Percentiles rank a stretch among this genome's conserved stretches.
phyloP scores from a whole-genome alignment of 2,113 vertebrate genomes.

The Syngnathus floridae region DNA sequence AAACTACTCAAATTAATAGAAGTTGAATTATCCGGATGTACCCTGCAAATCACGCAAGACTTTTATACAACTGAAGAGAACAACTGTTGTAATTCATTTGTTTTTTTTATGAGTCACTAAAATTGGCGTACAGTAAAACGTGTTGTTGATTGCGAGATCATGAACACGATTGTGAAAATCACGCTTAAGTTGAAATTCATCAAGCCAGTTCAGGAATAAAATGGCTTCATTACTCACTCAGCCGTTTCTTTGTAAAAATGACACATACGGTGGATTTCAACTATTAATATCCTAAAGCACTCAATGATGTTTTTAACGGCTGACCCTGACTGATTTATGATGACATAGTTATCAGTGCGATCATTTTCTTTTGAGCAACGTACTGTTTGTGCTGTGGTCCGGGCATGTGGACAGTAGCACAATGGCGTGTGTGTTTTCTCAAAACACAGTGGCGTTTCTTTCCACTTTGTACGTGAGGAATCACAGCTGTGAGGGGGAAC shows the following conservation, averaged over 20 bases:
- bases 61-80: not conserved
- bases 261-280: not conserved
- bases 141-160: not conserved
- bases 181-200: not conserved
- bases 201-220: not conserved
- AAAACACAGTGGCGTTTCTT: constrained; percentile 11
- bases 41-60: not conserved
- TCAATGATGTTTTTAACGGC: not conserved
- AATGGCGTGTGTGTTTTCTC: not conserved
- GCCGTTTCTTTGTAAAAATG: not conserved
- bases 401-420: not conserved
- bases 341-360: not conserved
- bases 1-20: not conserved
- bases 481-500: constrained; percentile 17
- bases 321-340: not conserved
- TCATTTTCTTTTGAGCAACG: not conserved
- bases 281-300: not conserved
- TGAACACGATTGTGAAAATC: not conserved
- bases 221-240: too few relatives aligned
- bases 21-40: not conserved
- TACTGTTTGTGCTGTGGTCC: not conserved
- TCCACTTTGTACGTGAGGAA: constrained; percentile 6
- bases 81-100: not conserved
- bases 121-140: not conserved
- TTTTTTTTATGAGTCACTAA: not conserved